Percentiles rank a stretch among this genome's conserved stretches.
Evolutionary conservation across 2,888 invertebrate species (phyloP).

Genomic region (Ecliptopera silaceata): DNA sequence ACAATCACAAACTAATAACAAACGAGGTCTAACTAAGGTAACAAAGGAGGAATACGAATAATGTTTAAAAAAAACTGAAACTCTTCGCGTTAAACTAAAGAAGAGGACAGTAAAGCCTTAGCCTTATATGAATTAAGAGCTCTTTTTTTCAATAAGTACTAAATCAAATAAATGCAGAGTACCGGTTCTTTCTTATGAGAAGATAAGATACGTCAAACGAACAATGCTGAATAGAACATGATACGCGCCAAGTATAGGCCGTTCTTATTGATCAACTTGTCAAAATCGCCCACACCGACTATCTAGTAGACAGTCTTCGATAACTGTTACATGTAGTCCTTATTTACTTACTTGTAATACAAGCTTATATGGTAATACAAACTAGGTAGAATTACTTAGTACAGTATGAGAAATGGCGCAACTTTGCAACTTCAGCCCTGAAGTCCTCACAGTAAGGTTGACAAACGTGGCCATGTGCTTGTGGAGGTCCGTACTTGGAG

Average conservation of each 20-base stretch:
- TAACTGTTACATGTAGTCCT: constrained; percentile 11
- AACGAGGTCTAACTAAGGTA: no score
- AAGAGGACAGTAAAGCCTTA: no score
- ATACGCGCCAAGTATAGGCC: constrained; percentile 51
- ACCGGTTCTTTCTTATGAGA: constrained; percentile 9
- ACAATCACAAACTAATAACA: no score
- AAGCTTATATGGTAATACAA: constrained; percentile 17
- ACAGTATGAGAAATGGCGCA: not conserved
- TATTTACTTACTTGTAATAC: no score
- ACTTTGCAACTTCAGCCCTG: constrained; percentile 13
- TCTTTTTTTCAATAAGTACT: not conserved
- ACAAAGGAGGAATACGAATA: no score
- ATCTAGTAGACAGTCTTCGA: constrained; percentile 7
- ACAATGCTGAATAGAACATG: constrained; percentile 49
- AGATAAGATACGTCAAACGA: constrained; percentile 36
- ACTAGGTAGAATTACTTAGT: not conserved
- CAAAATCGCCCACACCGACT: constrained; percentile 47
- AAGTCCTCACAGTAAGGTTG: constrained; percentile 10
- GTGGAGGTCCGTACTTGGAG: constrained; percentile 47
- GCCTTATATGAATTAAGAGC: not conserved
- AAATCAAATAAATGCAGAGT: constrained; percentile 16
- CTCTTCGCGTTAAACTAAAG: no score
- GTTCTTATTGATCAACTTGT: constrained; percentile 57
- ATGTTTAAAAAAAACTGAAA: no score
- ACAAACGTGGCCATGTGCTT: not conserved